Evolutionary conservation across 1,140 invertebrate genomes (phyloP), one percentile per base, ranked within the genome.

Genomic region (Penaeus chinensis): DNA sequence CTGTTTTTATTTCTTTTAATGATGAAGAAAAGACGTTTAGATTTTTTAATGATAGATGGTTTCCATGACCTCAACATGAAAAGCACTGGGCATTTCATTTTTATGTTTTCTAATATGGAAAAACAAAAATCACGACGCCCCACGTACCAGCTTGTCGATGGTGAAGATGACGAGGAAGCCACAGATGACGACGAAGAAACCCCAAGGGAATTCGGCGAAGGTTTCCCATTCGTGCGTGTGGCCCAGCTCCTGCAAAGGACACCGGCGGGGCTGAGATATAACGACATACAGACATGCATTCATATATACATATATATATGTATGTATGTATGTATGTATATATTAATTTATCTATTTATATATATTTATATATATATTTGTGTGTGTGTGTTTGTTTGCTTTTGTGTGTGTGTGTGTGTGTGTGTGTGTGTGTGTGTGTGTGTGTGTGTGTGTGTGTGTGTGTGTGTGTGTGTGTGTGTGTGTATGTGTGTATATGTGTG

Each of bases 161-260:
- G 89, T 90, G 60, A 90, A 90, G 24, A 90, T 89, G 63, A 89
- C 79, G 71, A 90, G 89, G 76, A 90, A 90, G 20, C 89, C 89
- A 42, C 87, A 87, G 27, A 80, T 86, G 42, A 90, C 89, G 0
- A 90, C 89, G 77, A 90, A 90, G 84, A 90, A 90, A 0, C 87
- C 89, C 89, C 89, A 90, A 0, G 89, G 89, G 63, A 90, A 90
- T 32, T 90, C 87, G 0, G 89, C 74, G 61, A 90, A 90, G 19
- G 42, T 66, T n/a, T 86, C 81, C 89, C 87, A 89, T 20, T 85
- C 84, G 65, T 89, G 63, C 19, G 69, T 69, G 22, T 81, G 83
- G 16, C 79, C 65, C 81, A 89, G 74, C 32, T 84, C 82, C 89
- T 90, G 76, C 24, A 4, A 27, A n/a, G 65, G 37, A 18, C 22